Percentiles rank a stretch among this genome's conserved stretches.
These are phyloP conservation scores for Meiosimyza platycephala DNA, from an alignment of 2,888 invertebrate species.

Conservation along the genomic window DNA sequence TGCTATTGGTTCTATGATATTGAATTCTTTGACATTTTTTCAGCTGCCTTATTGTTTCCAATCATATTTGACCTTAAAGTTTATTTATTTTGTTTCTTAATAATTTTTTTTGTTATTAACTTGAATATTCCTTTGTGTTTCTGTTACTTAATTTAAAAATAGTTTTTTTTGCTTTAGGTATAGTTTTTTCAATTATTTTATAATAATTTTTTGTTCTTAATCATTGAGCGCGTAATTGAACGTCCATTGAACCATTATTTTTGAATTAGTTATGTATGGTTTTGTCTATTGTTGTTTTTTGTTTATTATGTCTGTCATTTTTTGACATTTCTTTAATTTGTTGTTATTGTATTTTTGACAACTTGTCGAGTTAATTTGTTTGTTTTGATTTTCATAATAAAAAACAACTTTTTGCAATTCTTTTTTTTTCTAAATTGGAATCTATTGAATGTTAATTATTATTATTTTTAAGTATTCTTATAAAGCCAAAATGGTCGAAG, in stretches of 20 bases:
- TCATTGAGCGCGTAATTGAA: background rate
- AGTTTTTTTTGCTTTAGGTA: background rate
- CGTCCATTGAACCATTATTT: slow-evolving; percentile 13
- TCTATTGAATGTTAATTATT: background rate
- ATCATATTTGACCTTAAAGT: background rate
- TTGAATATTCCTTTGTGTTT: no score
- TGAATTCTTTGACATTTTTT: background rate
- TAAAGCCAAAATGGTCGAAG: no score
- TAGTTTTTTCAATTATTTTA: background rate
- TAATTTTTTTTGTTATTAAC: no score
- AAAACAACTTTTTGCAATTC: no score
- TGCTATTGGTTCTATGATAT: no score
- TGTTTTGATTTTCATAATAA: background rate
- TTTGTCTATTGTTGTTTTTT: background rate
- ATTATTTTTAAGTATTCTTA: background rate
- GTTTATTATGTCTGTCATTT: background rate
- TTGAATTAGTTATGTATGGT: background rate
- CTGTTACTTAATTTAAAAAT: background rate
- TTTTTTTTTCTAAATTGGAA: background rate
- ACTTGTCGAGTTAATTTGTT: slow-evolving; percentile 8
- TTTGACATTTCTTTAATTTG: background rate
- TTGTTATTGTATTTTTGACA: background rate
- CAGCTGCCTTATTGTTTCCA: background rate
- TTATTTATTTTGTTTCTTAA: slow-evolving; percentile 3
- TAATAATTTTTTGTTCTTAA: background rate